Evolutionary conservation across 2,888 invertebrate species (phyloP).

Genomic region (Hypercompe scribonia): DNA sequence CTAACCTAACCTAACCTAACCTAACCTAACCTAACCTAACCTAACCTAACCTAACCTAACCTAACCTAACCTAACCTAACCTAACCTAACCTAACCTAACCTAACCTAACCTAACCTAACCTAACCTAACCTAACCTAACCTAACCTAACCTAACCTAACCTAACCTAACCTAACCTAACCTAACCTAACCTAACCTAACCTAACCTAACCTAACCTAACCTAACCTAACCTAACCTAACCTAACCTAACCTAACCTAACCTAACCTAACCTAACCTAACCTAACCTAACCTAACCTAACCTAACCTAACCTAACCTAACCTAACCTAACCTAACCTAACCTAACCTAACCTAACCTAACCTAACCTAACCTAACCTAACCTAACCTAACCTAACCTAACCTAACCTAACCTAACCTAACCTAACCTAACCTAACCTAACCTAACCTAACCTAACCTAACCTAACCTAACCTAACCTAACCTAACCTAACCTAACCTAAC

Average conservation of each 20-base stretch:
- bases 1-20: slow-evolving; percentile 37
- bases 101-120: slow-evolving; percentile 41
- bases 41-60: slow-evolving; percentile 32
- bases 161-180: slow-evolving; percentile 41
- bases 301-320: slow-evolving; percentile 27
- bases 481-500: slow-evolving; percentile 10
- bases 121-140: slow-evolving; percentile 41
- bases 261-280: slow-evolving; percentile 27
- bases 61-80: slow-evolving; percentile 43
- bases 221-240: slow-evolving; percentile 34
- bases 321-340: slow-evolving; percentile 27
- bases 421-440: slow-evolving; percentile 27
- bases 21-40: slow-evolving; percentile 39
- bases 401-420: slow-evolving; percentile 26
- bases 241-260: slow-evolving; percentile 5
- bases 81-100: slow-evolving; percentile 38
- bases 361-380: no score
- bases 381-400: no score
- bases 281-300: slow-evolving; percentile 27
- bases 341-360: no score
- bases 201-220: slow-evolving; percentile 40
- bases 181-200: slow-evolving; percentile 38
- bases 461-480: slow-evolving; percentile 25
- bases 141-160: slow-evolving; percentile 39
- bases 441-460: no score